Evolutionary conservation across 2,888 invertebrate species (phyloP), one percentile per base, ranked within the genome.

Genomic region (Thecocarcelia acutangulata): DNA sequence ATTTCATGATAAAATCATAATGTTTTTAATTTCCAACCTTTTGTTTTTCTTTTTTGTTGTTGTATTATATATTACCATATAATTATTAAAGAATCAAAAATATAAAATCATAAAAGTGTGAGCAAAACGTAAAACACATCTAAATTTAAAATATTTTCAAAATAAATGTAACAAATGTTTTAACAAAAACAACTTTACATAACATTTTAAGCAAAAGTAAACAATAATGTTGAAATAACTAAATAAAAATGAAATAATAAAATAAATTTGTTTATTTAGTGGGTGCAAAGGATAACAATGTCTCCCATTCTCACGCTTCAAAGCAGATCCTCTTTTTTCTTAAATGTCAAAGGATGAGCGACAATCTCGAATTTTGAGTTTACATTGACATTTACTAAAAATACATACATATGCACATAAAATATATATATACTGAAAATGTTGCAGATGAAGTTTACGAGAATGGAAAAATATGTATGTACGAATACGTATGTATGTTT

Each of bases 231-330:
- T 63, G 24, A 48, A 56, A 33, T 24, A 64, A 63, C 40, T 37
- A 21, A 63, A 46, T 52, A 56, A 19, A 46, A 54, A 28, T 17
- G 33, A 56, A 73, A 48, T 40, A 15, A 64, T 46, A 37, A 63
- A 72, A 46, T 61, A 74, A 74, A 79, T 82, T 42, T 82, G 81
- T 74, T 72, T 77, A 59, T 74, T 78, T 77, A 78, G 69, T 58
- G 74, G 73, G 28, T 64, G 52, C 46, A 58, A 80, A 82, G 81
- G 77, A 82, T 74, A 82, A 64, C 56, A 69, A 58, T 46, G 64
- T 69, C 69, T 73, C 69, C 69, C 64, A 33, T 82, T 82, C 81
- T 78, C 81, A 82, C 81, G 81, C 77, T 77, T 69, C 37, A 11
- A 6, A 50, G 9, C 2, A 6, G 28, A 56, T 63, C 52, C 37